Evolutionary conservation across 2,113 vertebrate genomes (phyloP).

Genomic region (Hyperopisus bebe): DNA sequence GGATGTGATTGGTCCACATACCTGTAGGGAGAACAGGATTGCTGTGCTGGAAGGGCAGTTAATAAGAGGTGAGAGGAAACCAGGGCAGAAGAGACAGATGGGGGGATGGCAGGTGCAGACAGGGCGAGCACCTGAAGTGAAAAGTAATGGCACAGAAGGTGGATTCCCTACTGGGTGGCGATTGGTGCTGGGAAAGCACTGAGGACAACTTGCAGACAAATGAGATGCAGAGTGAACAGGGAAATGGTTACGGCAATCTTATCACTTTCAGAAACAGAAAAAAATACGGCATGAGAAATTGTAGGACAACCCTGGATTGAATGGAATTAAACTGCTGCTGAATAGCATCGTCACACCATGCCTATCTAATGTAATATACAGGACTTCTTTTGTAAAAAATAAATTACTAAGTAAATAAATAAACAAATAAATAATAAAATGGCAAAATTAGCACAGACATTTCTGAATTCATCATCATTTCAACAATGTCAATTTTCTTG

Average conservation of each 20-base stretch:
- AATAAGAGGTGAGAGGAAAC: constrained; percentile 51
- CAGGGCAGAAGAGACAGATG: constrained; percentile 54
- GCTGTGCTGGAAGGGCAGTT: constrained; percentile 41
- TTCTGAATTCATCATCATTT: constrained; percentile 4
- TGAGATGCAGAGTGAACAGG: constrained; percentile 31
- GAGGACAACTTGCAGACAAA: constrained; percentile 21
- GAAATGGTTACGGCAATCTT: constrained; percentile 14
- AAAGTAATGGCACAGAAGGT: constrained; percentile 55
- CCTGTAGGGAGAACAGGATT: constrained; percentile 28
- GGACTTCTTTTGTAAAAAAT: not conserved
- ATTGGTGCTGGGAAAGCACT: not conserved
- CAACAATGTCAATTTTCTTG: not conserved
- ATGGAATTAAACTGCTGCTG: not conserved
- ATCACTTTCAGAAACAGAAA: constrained; percentile 24
- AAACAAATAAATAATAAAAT: not conserved
- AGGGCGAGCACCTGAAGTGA: constrained; percentile 59
- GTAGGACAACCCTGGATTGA: not conserved
- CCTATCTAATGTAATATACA: not conserved
- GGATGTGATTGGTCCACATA: constrained; percentile 16
- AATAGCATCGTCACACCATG: not conserved
- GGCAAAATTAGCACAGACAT: not conserved
- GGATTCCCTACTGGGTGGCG: constrained; percentile 45
- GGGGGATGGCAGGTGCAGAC: constrained; percentile 57
- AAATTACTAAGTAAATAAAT: not conserved
- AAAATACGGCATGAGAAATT: not conserved